phyloP scores from a whole-genome alignment of 2,888 invertebrate species.

The Folsomia candida region DNA sequence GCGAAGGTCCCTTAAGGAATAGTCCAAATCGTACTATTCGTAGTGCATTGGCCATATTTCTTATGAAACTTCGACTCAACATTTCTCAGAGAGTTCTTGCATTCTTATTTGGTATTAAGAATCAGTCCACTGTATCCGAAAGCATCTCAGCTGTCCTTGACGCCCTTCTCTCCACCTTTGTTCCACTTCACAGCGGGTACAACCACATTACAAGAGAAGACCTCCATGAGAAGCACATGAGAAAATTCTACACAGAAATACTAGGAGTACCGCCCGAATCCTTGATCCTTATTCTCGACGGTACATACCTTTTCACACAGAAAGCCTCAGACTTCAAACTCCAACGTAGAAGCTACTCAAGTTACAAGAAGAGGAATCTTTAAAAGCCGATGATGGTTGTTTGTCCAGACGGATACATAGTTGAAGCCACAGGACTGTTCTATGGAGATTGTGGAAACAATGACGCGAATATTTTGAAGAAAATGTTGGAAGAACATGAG shows the following conservation, averaged over 20 bases:
- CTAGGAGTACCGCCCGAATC: not conserved
- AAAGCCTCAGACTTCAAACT: slow-evolving; percentile 1
- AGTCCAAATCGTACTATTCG: not conserved
- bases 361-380: slow-evolving; percentile 12
- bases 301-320: slow-evolving; percentile 23
- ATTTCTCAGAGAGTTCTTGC: slow-evolving; percentile 12
- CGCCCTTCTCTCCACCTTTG: slow-evolving; percentile 5
- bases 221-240: not conserved
- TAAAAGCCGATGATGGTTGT: slow-evolving; percentile 14
- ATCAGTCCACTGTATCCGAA: slow-evolving; percentile 9
- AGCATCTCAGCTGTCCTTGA: not conserved
- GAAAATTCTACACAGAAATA: not conserved
- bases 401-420: slow-evolving; percentile 13
- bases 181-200: slow-evolving; percentile 12
- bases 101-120: slow-evolving; percentile 15
- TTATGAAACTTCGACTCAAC: slow-evolving; percentile 20
- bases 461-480: slow-evolving; percentile 6
- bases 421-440: not conserved
- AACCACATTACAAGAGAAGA: slow-evolving; percentile 15
- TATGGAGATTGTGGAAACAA: slow-evolving; percentile 1
- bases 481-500: not conserved
- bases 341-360: slow-evolving; percentile 8
- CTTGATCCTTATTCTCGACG: slow-evolving; percentile 5
- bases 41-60: slow-evolving; percentile 14
- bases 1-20: not conserved